Percentiles rank a stretch among this genome's conserved stretches.
Conservation (phyloP, 2,888 invertebrate genomes). For the Nipponacmea schrenckii region DNA sequence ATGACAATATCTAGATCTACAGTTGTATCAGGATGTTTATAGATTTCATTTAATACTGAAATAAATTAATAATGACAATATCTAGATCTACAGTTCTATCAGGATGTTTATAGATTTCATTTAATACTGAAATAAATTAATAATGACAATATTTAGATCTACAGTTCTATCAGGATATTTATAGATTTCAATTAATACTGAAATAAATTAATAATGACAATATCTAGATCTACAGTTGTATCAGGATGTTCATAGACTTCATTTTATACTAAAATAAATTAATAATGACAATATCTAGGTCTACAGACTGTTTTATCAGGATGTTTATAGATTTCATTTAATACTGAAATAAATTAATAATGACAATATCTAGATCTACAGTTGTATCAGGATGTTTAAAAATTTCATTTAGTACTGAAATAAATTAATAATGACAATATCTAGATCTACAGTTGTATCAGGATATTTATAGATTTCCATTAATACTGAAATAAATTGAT, state of each 20-base stretch:
- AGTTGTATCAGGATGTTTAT: slow-evolving; percentile 49
- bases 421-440: background rate
- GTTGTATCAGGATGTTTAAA: slow-evolving; percentile 49
- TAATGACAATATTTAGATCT: too few species aligned
- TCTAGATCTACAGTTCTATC: slow-evolving; percentile 53
- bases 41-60: slow-evolving; percentile 50
- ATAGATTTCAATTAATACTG: slow-evolving; percentile 27
- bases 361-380: slow-evolving; percentile 49
- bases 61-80: slow-evolving; percentile 44
- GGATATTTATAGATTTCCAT: too few species aligned
- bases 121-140: slow-evolving; percentile 39
- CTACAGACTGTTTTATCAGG: too few species aligned
- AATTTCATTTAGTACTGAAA: slow-evolving; percentile 51
- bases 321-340: slow-evolving; percentile 10
- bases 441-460: too few species aligned
- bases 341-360: slow-evolving; percentile 47
- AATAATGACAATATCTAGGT: too few species aligned
- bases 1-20: slow-evolving; percentile 41
- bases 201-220: slow-evolving; percentile 50
- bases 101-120: slow-evolving; percentile 49
- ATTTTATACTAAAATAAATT: slow-evolving; percentile 41
- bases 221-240: slow-evolving; percentile 47
- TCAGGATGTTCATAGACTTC: slow-evolving; percentile 54
- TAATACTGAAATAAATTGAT: too few species aligned
- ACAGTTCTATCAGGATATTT: too few species aligned